These are phyloP conservation scores for Ctenodactylus gundi DNA, from an alignment of 2,113 vertebrate genomes.

Conservation along the genomic window DNA sequence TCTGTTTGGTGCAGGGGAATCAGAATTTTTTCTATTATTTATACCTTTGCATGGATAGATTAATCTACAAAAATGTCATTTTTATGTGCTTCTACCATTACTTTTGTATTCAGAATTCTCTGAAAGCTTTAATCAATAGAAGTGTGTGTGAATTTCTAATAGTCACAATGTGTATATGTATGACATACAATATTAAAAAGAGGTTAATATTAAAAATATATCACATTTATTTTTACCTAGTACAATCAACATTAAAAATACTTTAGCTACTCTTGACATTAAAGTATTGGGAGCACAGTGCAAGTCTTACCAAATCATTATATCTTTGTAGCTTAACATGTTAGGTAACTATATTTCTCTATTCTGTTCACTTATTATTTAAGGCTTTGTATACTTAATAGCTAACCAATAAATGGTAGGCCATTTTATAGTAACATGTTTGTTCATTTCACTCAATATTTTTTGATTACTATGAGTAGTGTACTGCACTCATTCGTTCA, in stretches of 20 bases:
- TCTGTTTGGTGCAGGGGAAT: not conserved
- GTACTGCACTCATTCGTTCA: not conserved
- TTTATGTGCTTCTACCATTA: not conserved
- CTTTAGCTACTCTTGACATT: not conserved
- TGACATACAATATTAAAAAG: not conserved
- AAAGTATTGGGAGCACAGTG: not conserved
- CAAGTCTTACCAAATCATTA: not conserved
- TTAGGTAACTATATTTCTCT: not conserved
- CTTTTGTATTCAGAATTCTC: not conserved
- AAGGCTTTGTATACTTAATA: not conserved
- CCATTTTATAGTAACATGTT: not conserved
- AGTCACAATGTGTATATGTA: not conserved
- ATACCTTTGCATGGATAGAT: not conserved
- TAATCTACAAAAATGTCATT: not conserved
- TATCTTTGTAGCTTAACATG: not conserved
- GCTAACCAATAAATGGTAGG: not conserved
- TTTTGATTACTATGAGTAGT: not conserved
- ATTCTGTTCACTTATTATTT: conserved; percentile 12
- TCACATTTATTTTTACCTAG: not conserved
- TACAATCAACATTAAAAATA: not conserved
- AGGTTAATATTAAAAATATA: not conserved
- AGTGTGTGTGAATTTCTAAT: not conserved
- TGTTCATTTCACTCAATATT: not conserved
- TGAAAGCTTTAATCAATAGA: not conserved
- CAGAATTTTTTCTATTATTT: not conserved